These are phyloP conservation scores for Nymphalis urticae DNA, from an alignment of 2,888 invertebrate genomes.

Conservation along the genomic window DNA sequence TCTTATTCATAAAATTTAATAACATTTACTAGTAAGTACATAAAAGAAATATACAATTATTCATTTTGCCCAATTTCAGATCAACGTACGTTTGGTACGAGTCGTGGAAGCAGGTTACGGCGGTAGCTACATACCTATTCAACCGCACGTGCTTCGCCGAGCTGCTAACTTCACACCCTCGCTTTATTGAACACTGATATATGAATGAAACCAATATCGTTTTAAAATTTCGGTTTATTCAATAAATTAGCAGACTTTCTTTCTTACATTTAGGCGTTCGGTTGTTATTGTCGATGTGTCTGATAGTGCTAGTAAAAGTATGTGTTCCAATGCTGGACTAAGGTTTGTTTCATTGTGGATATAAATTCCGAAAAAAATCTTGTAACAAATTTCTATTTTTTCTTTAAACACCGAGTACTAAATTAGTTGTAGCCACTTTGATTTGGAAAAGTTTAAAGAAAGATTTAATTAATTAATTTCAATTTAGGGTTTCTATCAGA, in stretches of 20 bases:
- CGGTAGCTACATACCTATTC: conserved; percentile 67
- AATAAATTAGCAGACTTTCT: not conserved
- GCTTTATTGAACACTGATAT: conserved; percentile 13
- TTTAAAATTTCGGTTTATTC: not conserved
- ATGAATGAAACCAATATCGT: not conserved
- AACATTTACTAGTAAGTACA: not conserved
- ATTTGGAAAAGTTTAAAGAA: too few species aligned
- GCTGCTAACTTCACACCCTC: conserved; percentile 56
- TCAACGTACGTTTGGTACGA: conserved; percentile 88
- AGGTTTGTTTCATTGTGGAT: too few species aligned
- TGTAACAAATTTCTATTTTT: too few species aligned
- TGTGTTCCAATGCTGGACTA: too few species aligned
- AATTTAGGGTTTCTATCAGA: too few species aligned
- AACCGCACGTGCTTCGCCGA: conserved; percentile 66
- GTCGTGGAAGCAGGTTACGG: conserved; percentile 70
- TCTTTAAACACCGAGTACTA: too few species aligned
- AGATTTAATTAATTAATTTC: too few species aligned
- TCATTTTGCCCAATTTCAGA: conserved; percentile 51
- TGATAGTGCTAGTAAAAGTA: too few species aligned
- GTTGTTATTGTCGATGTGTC: not conserved
- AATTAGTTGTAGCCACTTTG: too few species aligned
- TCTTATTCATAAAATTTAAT: not conserved
- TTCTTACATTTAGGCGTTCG: conserved; percentile 6
- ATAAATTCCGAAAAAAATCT: too few species aligned
- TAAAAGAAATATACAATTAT: not conserved